Base-by-base conservation (phyloP, 2,797 vertebrate genomes). In the Poeciliopsis turneri region DNA sequence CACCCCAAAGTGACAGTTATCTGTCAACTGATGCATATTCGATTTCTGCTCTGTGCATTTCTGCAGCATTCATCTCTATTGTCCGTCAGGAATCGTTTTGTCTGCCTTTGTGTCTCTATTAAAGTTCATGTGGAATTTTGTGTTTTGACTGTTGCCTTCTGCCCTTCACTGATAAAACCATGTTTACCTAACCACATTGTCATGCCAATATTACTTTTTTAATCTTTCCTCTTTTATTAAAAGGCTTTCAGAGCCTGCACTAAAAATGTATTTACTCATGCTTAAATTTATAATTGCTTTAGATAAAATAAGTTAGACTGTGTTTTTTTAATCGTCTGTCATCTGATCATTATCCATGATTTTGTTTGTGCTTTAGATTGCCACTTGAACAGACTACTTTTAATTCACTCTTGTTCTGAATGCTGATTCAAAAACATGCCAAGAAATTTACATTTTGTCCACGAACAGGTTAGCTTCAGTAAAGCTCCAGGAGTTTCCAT, bases 21-120 rank as follows among this genome's bases (percentile, higher is more conserved):
- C 93, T 93, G 86, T 92, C 87, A 82, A 78, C 68, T 81, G 82
- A 94, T 94, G 93, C 81, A 93, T 94, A 92, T 85, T 83, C 72
- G 82, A 79, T 87, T 46, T 84, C 46, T 75, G 57, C 78, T 76
- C 77, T 64, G 45, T 71, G 73, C 70, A 70, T 82, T 83, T 76
- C 51, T 41, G 72, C 77, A 77, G 80, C 82, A 81, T 90, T 85
- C 61, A 75, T 89, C 83, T 86, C 72, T 73, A 73, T 86, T 76
- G 39, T 59, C 72, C 66, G 6, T 72, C 77, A 75, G 9, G 0
- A 81, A 81, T 78, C 16, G 13, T 28, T 39, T 46, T 68, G 15
- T 71, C 71, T 43, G 25, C 64, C 64, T 0, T 55, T 71, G 23
- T 28, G n/a, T 68, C 61, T 75, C 33, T 43, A 70, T 66, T 4